A percentile compares a stretch with the other conserved stretches of the same genome.
These are phyloP conservation scores for Microcebus jonahi DNA, from an alignment of 2,113 vertebrate genomes.

Conservation along the genomic window DNA sequence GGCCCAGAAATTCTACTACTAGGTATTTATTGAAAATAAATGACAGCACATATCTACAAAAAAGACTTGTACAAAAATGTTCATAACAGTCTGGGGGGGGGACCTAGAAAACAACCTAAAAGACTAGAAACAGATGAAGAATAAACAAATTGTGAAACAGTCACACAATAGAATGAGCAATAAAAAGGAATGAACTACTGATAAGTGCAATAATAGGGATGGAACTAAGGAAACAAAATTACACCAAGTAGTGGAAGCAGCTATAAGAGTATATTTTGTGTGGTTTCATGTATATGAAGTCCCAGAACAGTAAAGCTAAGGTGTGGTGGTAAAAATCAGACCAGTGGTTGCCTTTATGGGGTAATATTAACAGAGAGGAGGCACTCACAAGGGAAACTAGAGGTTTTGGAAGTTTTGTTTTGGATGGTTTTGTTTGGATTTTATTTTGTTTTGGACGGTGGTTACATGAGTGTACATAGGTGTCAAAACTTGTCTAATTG, in stretches of 20 bases:
- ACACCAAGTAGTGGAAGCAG: not conserved
- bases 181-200: not conserved
- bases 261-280: not conserved
- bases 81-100: not conserved
- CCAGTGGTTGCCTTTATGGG: not conserved
- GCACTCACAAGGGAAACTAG: not conserved
- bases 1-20: not conserved
- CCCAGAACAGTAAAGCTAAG: not conserved
- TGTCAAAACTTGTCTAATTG: not conserved
- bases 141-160: not conserved
- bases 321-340: not conserved
- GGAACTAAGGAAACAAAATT: slow-evolving; percentile 9
- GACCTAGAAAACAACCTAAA: not conserved
- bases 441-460: not conserved
- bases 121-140: not conserved
- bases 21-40: not conserved
- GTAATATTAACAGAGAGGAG: not conserved
- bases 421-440: no score
- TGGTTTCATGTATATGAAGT: not conserved
- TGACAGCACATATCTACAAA: not conserved
- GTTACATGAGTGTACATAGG: not conserved
- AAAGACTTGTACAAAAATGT: not conserved
- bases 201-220: not conserved
- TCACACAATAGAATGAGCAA: not conserved
- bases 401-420: not conserved